phyloP scores from a whole-genome alignment of 2,888 invertebrate species.

The Pheosia tremula region DNA sequence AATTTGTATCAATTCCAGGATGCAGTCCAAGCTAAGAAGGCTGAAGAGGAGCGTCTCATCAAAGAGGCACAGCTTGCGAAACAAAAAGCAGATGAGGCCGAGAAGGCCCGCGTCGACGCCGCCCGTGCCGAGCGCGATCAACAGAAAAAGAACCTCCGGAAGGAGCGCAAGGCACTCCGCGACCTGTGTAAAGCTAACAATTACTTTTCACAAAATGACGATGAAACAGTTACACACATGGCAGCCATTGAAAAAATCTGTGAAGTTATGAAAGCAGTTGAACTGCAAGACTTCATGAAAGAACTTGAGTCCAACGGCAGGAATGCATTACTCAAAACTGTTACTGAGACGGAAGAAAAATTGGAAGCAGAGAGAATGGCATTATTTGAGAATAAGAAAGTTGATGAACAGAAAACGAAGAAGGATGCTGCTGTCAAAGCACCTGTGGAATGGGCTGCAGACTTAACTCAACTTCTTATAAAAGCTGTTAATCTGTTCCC shows the following conservation, averaged over 20 bases:
- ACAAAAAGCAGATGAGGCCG: constrained; percentile 91
- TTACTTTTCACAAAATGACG: constrained; percentile 89
- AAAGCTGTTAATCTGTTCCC: constrained; percentile 99
- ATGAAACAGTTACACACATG: constrained; percentile 92
- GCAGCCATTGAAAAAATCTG: constrained; percentile 96
- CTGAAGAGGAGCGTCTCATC: constrained; percentile 91
- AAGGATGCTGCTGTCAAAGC: constrained; percentile 73
- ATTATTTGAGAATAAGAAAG: constrained; percentile 78
- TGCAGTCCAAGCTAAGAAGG: constrained; percentile 91
- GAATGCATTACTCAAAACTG: constrained; percentile 86
- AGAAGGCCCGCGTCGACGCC: constrained; percentile 91
- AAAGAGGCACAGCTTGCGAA: constrained; percentile 90
- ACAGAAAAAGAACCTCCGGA: constrained; percentile 93
- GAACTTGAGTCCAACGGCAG: constrained; percentile 87
- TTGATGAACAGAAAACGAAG: constrained; percentile 73
- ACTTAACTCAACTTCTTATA: constrained; percentile 94
- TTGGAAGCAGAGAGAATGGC: constrained; percentile 91
- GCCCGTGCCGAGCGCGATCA: constrained; percentile 94
- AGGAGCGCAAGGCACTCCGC: constrained; percentile 92
- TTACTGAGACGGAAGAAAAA: constrained; percentile 89
- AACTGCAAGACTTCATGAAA: constrained; percentile 91
- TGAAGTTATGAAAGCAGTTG: constrained; percentile 89
- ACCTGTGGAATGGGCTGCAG: constrained; percentile 90
- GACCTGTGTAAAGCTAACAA: constrained; percentile 92
- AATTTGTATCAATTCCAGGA: constrained; percentile 74